phyloP scores from a whole-genome alignment of 2,113 vertebrate species.

The Poeciliopsis retropinna region DNA sequence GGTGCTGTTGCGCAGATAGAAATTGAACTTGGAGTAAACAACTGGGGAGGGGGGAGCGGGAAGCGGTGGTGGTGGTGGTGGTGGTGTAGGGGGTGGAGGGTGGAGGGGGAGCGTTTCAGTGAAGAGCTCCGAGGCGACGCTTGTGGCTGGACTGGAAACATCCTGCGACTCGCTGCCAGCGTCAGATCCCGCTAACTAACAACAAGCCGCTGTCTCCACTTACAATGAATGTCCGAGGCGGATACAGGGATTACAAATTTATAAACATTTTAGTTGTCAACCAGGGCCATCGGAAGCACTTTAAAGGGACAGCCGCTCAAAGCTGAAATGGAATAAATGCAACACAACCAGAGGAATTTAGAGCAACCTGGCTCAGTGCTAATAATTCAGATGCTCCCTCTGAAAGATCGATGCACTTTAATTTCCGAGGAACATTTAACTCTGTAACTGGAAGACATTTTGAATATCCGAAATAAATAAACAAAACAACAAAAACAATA shows the following conservation, averaged over 20 bases:
- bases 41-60: conserved; percentile 8
- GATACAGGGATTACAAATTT: background rate
- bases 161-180: background rate
- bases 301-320: background rate
- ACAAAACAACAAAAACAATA: too few species aligned
- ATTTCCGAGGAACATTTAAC: too few species aligned
- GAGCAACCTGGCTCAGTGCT: too few species aligned
- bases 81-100: too few species aligned
- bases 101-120: too few species aligned
- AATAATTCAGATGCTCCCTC: too few species aligned
- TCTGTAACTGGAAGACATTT: too few species aligned
- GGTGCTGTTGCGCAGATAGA: conserved; percentile 77
- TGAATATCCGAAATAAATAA: too few species aligned
- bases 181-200: background rate
- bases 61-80: too few species aligned
- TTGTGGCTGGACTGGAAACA: background rate
- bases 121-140: background rate
- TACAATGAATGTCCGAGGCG: background rate
- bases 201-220: background rate
- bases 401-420: too few species aligned
- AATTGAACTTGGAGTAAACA: conserved; percentile 73
- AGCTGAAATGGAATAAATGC: background rate
- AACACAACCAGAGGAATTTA: background rate
- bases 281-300: background rate
- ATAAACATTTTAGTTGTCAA: background rate